These are phyloP conservation scores for Vidua chalybeata DNA, from an alignment of 2,113 vertebrate genomes.

Conservation along the genomic window DNA sequence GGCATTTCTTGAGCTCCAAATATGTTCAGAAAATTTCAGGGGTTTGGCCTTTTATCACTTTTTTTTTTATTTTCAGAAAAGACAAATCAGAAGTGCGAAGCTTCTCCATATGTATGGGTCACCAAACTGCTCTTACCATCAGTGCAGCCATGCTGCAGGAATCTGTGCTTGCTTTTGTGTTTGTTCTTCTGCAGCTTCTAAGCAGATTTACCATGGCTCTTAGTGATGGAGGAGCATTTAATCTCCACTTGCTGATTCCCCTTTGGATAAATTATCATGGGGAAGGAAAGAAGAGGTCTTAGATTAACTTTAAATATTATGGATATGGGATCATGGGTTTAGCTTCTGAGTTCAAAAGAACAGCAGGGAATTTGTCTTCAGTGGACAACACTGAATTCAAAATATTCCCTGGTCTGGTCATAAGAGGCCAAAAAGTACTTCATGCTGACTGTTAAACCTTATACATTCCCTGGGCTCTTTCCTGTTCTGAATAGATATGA, in stretches of 20 bases:
- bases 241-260: background rate
- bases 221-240: background rate
- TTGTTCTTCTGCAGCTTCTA: background rate
- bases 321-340: background rate
- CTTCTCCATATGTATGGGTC: background rate
- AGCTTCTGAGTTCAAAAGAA: background rate
- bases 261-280: background rate
- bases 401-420: background rate
- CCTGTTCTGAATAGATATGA: background rate
- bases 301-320: background rate
- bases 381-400: background rate
- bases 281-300: background rate
- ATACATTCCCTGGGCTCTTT: background rate
- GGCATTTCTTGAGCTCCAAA: background rate
- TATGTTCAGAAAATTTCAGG: background rate
- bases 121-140: background rate
- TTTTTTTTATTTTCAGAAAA: background rate
- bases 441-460: background rate
- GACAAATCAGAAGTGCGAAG: background rate
- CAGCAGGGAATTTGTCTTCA: background rate
- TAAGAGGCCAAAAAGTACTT: background rate
- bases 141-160: background rate
- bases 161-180: background rate
- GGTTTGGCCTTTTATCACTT: background rate
- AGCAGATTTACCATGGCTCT: background rate